Evolutionary conservation across 64 coral and sea anemone species (phyloP).

Genomic region (Astreopora myriophthalma): DNA sequence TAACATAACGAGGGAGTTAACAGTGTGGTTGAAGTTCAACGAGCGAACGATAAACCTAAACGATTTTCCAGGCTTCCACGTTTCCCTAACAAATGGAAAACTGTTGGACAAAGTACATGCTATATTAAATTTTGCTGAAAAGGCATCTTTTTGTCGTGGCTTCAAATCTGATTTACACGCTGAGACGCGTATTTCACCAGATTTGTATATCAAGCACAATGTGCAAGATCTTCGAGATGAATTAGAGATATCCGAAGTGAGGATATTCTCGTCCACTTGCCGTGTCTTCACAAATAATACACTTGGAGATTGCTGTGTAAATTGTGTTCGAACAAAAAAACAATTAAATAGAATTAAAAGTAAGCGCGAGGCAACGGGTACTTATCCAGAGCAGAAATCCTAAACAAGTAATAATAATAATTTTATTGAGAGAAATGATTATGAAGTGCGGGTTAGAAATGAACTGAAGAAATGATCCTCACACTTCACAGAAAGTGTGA

Average conservation of each 20-base stretch:
- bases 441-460: too few relatives aligned
- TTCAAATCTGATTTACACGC: background rate
- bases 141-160: background rate
- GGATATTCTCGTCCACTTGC: background rate
- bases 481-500: too few relatives aligned
- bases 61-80: background rate
- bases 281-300: background rate
- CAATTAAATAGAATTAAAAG: background rate
- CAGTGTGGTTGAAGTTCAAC: background rate
- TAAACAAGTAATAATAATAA: background rate
- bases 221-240: background rate
- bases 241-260: background rate
- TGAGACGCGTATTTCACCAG: background rate
- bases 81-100: background rate
- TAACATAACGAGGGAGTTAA: background rate
- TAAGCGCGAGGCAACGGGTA: background rate
- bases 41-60: background rate
- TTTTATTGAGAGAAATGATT: too few relatives aligned
- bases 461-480: too few relatives aligned
- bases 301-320: background rate
- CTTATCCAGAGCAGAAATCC: background rate
- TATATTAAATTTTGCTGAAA: slow-evolving; percentile 1
- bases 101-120: background rate
- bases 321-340: background rate
- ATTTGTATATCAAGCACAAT: background rate